These are phyloP conservation scores for Laupala kohalensis DNA, from an alignment of 1,140 invertebrate genomes.

Conservation along the genomic window DNA sequence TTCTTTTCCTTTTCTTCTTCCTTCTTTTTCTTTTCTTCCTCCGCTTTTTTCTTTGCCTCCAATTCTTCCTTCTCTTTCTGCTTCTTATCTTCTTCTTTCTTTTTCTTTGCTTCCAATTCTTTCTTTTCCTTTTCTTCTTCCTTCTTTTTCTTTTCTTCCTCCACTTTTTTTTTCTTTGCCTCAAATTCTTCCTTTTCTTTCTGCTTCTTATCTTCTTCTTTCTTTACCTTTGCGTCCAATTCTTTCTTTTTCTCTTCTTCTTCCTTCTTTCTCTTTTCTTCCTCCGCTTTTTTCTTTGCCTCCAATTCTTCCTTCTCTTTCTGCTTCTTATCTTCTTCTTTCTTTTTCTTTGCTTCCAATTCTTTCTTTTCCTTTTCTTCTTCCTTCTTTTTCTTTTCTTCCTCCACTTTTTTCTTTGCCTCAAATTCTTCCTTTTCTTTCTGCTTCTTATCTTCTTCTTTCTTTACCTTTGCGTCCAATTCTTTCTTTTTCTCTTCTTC, in stretches of 20 bases:
- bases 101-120: constrained; percentile 6
- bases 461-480: not conserved
- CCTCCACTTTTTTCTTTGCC: constrained; percentile 7
- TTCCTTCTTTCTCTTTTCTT: too few relatives aligned
- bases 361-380: constrained; percentile 16
- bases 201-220: constrained; percentile 13
- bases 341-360: constrained; percentile 17
- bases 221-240: constrained; percentile 13
- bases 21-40: constrained; percentile 16
- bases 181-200: too few relatives aligned
- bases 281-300: constrained; percentile 8
- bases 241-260: not conserved
- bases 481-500: too few relatives aligned
- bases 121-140: constrained; percentile 8
- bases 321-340: constrained; percentile 14
- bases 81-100: constrained; percentile 5
- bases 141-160: constrained; percentile 8
- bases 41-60: constrained; percentile 16
- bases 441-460: constrained; percentile 10
- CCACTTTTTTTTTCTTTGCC: too few relatives aligned
- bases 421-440: constrained; percentile 18
- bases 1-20: constrained; percentile 17
- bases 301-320: constrained; percentile 13
- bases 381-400: constrained; percentile 13
- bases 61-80: constrained; percentile 19